Conservation (phyloP, 2,113 vertebrate species). For the Thunnus maccoyii region DNA sequence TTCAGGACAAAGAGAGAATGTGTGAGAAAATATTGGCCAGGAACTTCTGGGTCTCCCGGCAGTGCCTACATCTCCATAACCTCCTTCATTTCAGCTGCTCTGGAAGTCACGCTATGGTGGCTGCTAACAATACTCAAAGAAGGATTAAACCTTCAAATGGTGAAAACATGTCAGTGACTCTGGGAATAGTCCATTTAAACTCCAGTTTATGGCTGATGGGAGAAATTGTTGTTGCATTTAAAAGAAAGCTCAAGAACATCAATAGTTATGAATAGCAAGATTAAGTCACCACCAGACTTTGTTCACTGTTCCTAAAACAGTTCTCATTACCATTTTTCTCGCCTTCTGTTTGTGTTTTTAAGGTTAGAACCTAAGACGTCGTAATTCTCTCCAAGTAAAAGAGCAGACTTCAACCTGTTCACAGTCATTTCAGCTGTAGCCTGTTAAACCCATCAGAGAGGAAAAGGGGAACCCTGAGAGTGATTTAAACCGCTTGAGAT, state of each 20-base stretch:
- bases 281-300: constrained; percentile 28
- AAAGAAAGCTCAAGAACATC: background rate
- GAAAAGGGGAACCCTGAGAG: constrained; percentile 42
- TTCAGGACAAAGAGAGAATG: constrained; percentile 41
- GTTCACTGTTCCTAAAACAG: constrained; percentile 6
- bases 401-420: constrained; percentile 62
- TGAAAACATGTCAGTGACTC: constrained; percentile 48
- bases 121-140: constrained; percentile 59
- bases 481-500: constrained; percentile 39
- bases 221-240: background rate
- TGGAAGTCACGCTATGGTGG: constrained; percentile 52
- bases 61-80: constrained; percentile 38
- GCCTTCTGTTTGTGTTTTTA: constrained; percentile 40
- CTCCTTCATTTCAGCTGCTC: constrained; percentile 46
- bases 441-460: constrained; percentile 66
- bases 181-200: constrained; percentile 46
- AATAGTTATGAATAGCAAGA: constrained; percentile 23
- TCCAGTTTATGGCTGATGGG: constrained; percentile 31
- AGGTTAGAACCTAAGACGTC: constrained; percentile 5
- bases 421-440: constrained; percentile 38
- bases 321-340: constrained; percentile 18
- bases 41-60: constrained; percentile 20
- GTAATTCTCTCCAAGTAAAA: constrained; percentile 42
- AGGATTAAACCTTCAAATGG: constrained; percentile 64
- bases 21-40: constrained; percentile 52